Evolutionary conservation across 2,113 vertebrate species (phyloP).

Genomic region (Stictonetta naevosa): DNA sequence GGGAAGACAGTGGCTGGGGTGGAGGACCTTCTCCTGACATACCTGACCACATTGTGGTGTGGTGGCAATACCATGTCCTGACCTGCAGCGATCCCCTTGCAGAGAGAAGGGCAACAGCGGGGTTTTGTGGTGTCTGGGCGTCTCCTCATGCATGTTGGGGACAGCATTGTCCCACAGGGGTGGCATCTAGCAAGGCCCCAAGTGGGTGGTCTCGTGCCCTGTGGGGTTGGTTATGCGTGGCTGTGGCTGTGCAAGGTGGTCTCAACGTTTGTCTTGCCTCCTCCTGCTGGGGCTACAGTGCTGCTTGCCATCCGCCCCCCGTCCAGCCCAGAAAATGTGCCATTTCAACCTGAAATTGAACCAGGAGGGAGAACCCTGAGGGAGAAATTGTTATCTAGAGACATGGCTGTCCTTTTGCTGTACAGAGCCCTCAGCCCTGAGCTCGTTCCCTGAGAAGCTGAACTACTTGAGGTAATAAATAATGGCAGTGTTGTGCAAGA

Average conservation of each 20-base stretch:
- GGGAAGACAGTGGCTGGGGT: background rate
- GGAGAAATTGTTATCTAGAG: background rate
- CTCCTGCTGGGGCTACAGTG: fast-evolving
- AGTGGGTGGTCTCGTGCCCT: fast-evolving
- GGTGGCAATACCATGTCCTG: background rate
- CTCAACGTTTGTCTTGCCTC: fast-evolving
- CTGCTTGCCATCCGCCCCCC: background rate
- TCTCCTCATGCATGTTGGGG: background rate
- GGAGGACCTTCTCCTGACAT: background rate
- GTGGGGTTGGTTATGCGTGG: fast-evolving
- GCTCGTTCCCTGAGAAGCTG: background rate
- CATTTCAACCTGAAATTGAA: background rate
- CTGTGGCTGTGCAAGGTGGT: fast-evolving
- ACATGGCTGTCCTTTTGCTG: background rate
- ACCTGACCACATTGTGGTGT: background rate
- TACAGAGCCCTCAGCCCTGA: background rate
- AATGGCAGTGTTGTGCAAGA: background rate
- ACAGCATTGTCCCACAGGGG: background rate
- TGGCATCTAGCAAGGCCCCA: background rate
- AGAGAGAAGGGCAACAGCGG: background rate
- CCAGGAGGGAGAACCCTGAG: background rate
- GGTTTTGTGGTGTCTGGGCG: background rate
- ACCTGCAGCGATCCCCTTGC: background rate
- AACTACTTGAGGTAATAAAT: background rate
- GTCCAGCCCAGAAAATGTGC: fast-evolving